Percentiles rank a stretch among this genome's conserved stretches.
phyloP scores from a whole-genome alignment of 35 echinoderm and acorn worm species.

The Heliocidaris erythrogramma region DNA sequence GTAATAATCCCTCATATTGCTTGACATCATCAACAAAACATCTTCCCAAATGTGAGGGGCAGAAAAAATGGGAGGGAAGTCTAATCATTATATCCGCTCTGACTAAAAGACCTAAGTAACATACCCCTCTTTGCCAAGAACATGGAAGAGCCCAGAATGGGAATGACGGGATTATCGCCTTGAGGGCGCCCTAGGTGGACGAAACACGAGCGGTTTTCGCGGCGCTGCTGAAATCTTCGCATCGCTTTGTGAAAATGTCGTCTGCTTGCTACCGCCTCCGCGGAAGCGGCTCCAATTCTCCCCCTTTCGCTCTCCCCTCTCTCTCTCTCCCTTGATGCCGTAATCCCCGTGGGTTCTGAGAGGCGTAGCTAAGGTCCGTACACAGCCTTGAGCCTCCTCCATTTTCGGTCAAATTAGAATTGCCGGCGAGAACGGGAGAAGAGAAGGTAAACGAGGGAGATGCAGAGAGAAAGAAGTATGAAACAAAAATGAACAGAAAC shows the following conservation, averaged over 20 bases:
- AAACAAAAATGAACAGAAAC: slow-evolving; percentile 38
- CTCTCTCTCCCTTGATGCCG: slow-evolving; percentile 35
- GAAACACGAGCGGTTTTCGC: slow-evolving; percentile 31
- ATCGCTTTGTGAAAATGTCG: slow-evolving; percentile 40
- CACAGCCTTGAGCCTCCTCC: slow-evolving; percentile 22
- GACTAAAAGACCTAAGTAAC: neutral
- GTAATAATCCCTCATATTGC: slow-evolving; percentile 37
- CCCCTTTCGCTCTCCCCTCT: slow-evolving; percentile 24
- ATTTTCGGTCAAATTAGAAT: slow-evolving; percentile 43
- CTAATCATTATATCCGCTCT: neutral
- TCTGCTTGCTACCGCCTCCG: slow-evolving; percentile 30
- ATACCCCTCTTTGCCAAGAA: neutral
- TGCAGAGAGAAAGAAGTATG: neutral
- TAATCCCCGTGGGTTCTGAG: slow-evolving; percentile 41
- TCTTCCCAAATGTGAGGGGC: neutral
- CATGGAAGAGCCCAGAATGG: slow-evolving; percentile 33
- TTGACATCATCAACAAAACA: slow-evolving; percentile 17
- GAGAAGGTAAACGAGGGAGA: neutral
- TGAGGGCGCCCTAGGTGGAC: slow-evolving; percentile 37
- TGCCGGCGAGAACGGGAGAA: slow-evolving; percentile 32
- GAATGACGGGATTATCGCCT: slow-evolving; percentile 39
- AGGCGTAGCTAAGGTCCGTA: slow-evolving; percentile 38
- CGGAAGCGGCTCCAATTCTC: slow-evolving; percentile 37
- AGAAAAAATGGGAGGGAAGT: neutral
- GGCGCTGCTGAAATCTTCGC: neutral